A percentile compares a stretch with the other conserved stretches of the same genome.
Evolutionary conservation across 2,113 vertebrate genomes (phyloP).

Genomic region (Percina caprodes): DNA sequence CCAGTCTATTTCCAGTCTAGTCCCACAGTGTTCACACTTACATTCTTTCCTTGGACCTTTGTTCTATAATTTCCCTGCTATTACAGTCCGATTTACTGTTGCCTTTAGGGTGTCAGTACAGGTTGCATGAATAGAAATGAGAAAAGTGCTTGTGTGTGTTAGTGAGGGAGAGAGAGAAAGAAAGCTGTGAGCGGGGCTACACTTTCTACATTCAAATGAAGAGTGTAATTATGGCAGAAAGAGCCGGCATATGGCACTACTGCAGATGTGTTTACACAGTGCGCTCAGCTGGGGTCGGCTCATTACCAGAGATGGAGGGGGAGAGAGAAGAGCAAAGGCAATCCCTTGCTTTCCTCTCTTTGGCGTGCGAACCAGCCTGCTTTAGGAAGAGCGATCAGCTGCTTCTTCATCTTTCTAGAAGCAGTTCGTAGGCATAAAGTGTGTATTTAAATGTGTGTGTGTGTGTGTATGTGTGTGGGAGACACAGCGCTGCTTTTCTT

Average conservation of each 20-base stretch:
- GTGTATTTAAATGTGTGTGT: not conserved
- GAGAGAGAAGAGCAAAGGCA: slow-evolving; percentile 21
- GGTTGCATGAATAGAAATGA: not conserved
- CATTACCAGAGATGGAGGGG: slow-evolving; percentile 54
- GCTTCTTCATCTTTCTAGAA: slow-evolving; percentile 30
- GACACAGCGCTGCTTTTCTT: not conserved
- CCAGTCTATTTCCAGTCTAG: slow-evolving; percentile 34
- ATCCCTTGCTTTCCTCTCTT: slow-evolving; percentile 24
- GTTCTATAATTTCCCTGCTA: slow-evolving; percentile 13
- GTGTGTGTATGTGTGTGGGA: not conserved
- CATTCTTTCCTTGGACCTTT: slow-evolving; percentile 1
- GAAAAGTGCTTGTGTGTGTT: slow-evolving; percentile 23
- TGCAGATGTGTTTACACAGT: slow-evolving; percentile 69
- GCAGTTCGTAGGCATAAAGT: not conserved
- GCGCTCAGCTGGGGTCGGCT: slow-evolving; percentile 43
- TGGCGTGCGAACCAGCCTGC: slow-evolving; percentile 5
- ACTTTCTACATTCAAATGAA: slow-evolving; percentile 55
- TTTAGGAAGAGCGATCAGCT: slow-evolving; percentile 21
- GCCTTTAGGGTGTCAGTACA: slow-evolving; percentile 17
- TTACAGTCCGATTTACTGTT: slow-evolving; percentile 3
- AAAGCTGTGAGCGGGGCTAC: slow-evolving; percentile 30
- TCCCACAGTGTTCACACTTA: slow-evolving; percentile 9
- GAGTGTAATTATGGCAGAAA: slow-evolving; percentile 63
- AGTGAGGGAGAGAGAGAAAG: not conserved
- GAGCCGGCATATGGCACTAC: slow-evolving; percentile 54